Conservation (phyloP, 2,888 invertebrate genomes). For the Pogonocherus hispidulus region DNA sequence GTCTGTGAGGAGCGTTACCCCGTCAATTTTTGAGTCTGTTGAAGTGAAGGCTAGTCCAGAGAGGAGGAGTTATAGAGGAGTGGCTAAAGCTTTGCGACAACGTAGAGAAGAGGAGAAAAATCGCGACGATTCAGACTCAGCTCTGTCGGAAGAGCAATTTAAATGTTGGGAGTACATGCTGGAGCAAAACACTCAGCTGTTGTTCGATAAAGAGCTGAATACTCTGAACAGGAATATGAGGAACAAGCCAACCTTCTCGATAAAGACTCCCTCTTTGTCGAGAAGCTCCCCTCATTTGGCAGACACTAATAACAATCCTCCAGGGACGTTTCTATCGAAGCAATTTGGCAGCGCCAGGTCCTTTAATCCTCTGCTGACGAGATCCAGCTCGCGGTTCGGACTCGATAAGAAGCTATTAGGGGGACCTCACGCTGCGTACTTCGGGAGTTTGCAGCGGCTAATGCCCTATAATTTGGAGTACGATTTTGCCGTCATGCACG, state of each 20-base stretch:
- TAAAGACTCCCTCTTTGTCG: slow-evolving; percentile 73
- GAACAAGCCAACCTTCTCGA: slow-evolving; percentile 70
- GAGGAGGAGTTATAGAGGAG: slow-evolving; percentile 73
- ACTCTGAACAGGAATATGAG: slow-evolving; percentile 80
- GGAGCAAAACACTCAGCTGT: slow-evolving; percentile 89
- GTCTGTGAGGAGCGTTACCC: slow-evolving; percentile 62
- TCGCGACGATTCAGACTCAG: slow-evolving; percentile 73
- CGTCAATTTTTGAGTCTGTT: slow-evolving; percentile 64
- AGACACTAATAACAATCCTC: slow-evolving; percentile 62
- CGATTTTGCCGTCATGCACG: slow-evolving; percentile 87
- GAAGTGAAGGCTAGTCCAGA: slow-evolving; percentile 70
- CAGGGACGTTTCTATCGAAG: slow-evolving; percentile 76
- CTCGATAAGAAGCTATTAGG: slow-evolving; percentile 76
- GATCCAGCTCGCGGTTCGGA: slow-evolving; percentile 74
- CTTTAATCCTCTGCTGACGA: slow-evolving; percentile 76
- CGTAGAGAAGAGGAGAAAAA: slow-evolving; percentile 74
- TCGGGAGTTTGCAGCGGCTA: slow-evolving; percentile 85
- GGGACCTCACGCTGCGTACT: slow-evolving; percentile 89
- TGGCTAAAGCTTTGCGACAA: slow-evolving; percentile 76
- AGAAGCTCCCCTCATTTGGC: slow-evolving; percentile 79
- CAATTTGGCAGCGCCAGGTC: slow-evolving; percentile 87
- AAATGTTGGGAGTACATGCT: slow-evolving; percentile 96
- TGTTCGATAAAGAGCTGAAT: slow-evolving; percentile 86
- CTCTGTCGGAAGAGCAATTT: slow-evolving; percentile 86
- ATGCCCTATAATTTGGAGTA: slow-evolving; percentile 89